Base-by-base conservation (phyloP, 1,140 invertebrate species). In the Drosophila varians region DNA sequence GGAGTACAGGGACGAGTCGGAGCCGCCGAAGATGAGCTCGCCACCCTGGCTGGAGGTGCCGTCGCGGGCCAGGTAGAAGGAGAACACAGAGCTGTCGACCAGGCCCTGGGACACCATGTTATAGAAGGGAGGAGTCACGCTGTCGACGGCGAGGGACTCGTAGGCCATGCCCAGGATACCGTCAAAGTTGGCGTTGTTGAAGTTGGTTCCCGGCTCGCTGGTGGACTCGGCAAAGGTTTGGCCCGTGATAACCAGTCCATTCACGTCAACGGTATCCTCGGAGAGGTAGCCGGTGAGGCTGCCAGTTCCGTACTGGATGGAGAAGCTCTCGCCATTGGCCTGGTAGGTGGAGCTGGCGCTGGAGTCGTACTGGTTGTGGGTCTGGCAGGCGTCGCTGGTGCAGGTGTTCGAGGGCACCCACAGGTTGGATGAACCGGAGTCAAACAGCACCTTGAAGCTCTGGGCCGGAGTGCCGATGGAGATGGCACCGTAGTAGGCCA, bases 401-500 rank as follows among this genome's bases (percentile, higher is more conserved):
- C 98, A 99, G 89, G 97, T 95, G 92, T 97, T 98, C 0, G 98
- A 99, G 9, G 99, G 98, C 58, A 99, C 95, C 99, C 99, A 99
- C 26, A 99, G 93, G 92, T 99, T 99, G n/a, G 98, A 98, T 3
- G 98, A 99, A 46, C 99, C 99, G 12, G 98, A 98, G 91, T 99
- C 99, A 92, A 99, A 99, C 46, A 99, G 95, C 42, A 99, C 98
- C 77, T 94, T 96, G 92, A 99, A 99, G 0, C 92, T 92, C 92
- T 99, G 98, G 19, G 96, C 94, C 8, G 99, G 99, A 60, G 94
- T 96, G 55, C 99, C 99, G 91, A 99, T 98, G 0, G 92, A 92
- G 71, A 99, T 99, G 1, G 93, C 93, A 7, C 99, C 99, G 93
- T 97, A 99, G 92, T 99, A 99, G 92, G 99, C 98, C 73, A 98